Evolutionary conservation across 1,140 invertebrate species (phyloP).

Genomic region (Papilio polyxenes): DNA sequence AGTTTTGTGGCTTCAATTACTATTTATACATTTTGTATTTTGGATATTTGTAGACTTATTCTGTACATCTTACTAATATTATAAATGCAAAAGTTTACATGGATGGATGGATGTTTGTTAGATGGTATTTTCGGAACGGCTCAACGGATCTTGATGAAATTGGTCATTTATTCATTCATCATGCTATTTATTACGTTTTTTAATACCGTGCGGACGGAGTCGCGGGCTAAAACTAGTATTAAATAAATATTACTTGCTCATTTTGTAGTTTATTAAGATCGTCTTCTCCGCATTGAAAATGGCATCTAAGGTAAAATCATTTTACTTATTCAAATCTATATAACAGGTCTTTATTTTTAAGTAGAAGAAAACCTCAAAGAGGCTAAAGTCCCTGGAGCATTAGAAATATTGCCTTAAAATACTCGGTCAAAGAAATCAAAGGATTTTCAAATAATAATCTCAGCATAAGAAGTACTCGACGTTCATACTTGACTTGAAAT

Average conservation of each 20-base stretch:
- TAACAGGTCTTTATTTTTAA: background rate
- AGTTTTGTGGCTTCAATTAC: background rate
- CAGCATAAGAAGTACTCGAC: background rate
- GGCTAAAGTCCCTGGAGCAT: background rate
- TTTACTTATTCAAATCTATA: background rate
- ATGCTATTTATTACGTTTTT: too few relatives aligned
- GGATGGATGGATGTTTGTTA: too few relatives aligned
- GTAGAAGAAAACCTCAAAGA: background rate
- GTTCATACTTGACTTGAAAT: constrained; percentile 21
- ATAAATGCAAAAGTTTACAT: too few relatives aligned
- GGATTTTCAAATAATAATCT: constrained; percentile 27
- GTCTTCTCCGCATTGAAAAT: background rate
- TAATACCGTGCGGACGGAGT: too few relatives aligned
- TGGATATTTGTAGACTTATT: background rate
- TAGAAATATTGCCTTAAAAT: background rate
- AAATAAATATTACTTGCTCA: too few relatives aligned
- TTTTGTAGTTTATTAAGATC: background rate
- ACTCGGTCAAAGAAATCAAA: constrained; percentile 13
- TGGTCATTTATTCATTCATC: too few relatives aligned
- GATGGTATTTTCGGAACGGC: too few relatives aligned
- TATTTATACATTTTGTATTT: background rate
- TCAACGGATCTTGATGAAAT: too few relatives aligned
- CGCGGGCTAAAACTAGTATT: too few relatives aligned
- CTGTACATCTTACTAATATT: background rate
- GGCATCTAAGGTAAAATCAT: background rate